Conservation (phyloP, 2,113 vertebrate species). For the Sylvia atricapilla region DNA sequence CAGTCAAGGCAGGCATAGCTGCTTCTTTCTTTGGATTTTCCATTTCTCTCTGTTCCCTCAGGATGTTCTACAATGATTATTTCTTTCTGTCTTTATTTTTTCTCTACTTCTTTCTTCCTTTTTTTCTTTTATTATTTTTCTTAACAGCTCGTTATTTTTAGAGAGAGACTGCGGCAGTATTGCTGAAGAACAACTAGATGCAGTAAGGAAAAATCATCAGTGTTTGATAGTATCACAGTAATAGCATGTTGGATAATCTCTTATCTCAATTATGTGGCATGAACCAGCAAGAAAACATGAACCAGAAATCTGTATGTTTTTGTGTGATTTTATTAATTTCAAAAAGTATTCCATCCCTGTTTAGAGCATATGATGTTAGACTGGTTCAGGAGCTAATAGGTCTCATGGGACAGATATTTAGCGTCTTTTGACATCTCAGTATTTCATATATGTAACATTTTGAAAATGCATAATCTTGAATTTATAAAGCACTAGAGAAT, state of each 20-base stretch:
- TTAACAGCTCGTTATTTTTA: background rate
- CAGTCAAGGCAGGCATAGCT: conserved; percentile 30
- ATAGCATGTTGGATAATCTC: conserved; percentile 20
- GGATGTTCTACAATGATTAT: conserved; percentile 69
- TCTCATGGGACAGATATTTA: background rate
- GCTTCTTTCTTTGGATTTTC: conserved; percentile 66
- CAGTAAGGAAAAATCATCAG: conserved; percentile 56
- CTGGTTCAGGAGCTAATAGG: background rate
- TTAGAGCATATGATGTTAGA: background rate
- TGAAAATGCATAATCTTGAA: background rate
- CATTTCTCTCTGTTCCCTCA: conserved; percentile 57
- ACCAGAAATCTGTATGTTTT: background rate
- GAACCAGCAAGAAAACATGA: background rate
- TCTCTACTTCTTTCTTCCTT: background rate
- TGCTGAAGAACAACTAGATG: conserved; percentile 39
- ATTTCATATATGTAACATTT: background rate
- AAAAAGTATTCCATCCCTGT: conserved; percentile 6
- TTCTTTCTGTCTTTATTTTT: conserved; percentile 69
- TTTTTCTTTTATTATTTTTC: background rate
- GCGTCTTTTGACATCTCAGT: background rate
- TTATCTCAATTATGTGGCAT: background rate
- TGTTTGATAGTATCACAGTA: conserved; percentile 32
- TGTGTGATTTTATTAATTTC: conserved; percentile 41
- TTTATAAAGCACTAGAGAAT: background rate
- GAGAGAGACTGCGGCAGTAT: conserved; percentile 11